A percentile compares a stretch with the other conserved stretches of the same genome.
Evolutionary conservation across 2,888 invertebrate genomes (phyloP).

Genomic region (Meloe dianella): DNA sequence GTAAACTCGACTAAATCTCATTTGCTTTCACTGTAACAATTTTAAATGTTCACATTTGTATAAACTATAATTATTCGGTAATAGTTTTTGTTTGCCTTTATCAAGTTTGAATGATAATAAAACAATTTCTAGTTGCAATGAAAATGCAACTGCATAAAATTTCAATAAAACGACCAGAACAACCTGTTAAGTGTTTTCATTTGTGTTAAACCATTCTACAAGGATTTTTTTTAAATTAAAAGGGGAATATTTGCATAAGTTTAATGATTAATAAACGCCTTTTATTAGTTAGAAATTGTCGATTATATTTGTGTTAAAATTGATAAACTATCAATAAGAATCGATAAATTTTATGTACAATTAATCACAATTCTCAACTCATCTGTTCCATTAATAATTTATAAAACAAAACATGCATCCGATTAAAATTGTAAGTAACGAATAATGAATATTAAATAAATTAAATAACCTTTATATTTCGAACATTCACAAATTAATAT

Average conservation of each 20-base stretch:
- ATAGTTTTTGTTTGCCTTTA: background rate
- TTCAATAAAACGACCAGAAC: background rate
- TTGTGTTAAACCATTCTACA: background rate
- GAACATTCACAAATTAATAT: no score
- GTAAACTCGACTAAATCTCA: no score
- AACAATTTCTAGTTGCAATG: background rate
- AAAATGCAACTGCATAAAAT: background rate
- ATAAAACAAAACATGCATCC: background rate
- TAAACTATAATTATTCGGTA: background rate
- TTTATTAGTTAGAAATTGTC: background rate
- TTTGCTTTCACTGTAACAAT: background rate
- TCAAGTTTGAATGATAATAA: background rate
- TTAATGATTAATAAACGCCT: background rate
- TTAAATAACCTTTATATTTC: no score
- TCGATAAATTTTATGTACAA: background rate
- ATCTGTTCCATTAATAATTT: background rate
- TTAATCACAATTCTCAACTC: conserved; percentile 4
- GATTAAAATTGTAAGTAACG: background rate
- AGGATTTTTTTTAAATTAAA: background rate
- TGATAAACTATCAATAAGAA: background rate
- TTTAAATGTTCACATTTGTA: background rate
- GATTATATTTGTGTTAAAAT: background rate
- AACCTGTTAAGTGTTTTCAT: background rate
- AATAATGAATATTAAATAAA: background rate
- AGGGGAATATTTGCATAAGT: no score